Evolutionary conservation across 2,888 invertebrate genomes (phyloP), one percentile per base, ranked within the genome.

Genomic region (Sialis fuliginosa): DNA sequence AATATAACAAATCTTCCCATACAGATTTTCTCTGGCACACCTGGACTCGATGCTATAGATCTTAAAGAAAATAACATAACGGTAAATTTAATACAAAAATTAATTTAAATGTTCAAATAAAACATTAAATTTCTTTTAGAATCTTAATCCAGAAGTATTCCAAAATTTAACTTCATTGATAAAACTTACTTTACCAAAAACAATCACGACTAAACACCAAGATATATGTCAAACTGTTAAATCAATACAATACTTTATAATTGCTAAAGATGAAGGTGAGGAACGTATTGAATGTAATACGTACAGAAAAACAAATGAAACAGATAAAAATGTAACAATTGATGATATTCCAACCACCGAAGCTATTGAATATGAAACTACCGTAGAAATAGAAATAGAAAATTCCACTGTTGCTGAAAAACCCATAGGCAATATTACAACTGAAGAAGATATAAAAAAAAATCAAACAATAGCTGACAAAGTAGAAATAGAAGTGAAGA

Each of bases 71-170:
- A 68, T 63, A 55, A 56, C 57, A 51, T 66, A 59, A 33, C 42
- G 45, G 54, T 54, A 52, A 42, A n/a, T 22, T 22, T 2, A 39
- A 35, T n/a, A 35, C 2, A 45, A 10, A 12, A 4, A 48, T 7
- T 39, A 42, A 37, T 37, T 45, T 37, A 30, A 39, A 31, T 31
- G 10, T 12, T 44, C 12, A 34, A 33, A 31, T 42, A 48, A 47
- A 51, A 48, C 44, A 13, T 45, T 48, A 32, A 41, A 35, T 45
- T 31, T 33, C 10, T 44, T 42, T 35, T 13, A 66, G 64, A 58
- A 60, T 60, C 61, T 66, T 59, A 63, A 66, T 62, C 60, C 59
- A 39, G 54, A 53, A 58, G 62, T 63, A 56, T 64, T 66, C 52
- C 55, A 56, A 51, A 60, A 62, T 51, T 55, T 65, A 45, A 58